Percentiles rank a stretch among this genome's conserved stretches.
These are phyloP conservation scores for Siphonodentalium dalli DNA, from an alignment of 2,888 invertebrate species.

Conservation along the genomic window DNA sequence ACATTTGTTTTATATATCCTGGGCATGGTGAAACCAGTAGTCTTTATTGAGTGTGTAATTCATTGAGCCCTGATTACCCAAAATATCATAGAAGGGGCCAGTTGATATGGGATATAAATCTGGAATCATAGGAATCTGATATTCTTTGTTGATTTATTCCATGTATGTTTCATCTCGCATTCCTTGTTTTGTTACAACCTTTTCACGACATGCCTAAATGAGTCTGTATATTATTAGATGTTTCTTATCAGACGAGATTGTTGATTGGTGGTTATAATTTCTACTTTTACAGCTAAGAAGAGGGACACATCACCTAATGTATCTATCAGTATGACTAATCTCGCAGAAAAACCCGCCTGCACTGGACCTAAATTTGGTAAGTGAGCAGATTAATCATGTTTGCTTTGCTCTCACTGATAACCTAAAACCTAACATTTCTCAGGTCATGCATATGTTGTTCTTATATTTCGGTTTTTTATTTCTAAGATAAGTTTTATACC, in stretches of 20 bases:
- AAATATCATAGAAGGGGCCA: too few species aligned
- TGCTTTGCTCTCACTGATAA: too few species aligned
- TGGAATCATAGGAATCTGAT: too few species aligned
- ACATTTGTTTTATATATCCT: too few species aligned
- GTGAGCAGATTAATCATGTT: conserved; percentile 9
- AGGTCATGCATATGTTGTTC: too few species aligned
- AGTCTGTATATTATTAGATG: neutral
- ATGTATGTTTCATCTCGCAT: neutral
- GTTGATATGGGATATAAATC: too few species aligned
- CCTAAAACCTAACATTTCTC: too few species aligned
- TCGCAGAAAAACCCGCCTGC: conserved; percentile 39
- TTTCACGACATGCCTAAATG: neutral
- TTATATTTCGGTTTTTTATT: too few species aligned
- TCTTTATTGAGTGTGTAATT: too few species aligned
- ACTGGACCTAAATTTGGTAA: conserved; percentile 68
- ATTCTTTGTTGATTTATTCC: neutral
- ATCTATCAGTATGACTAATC: conserved; percentile 70
- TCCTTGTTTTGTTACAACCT: neutral
- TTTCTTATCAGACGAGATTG: neutral
- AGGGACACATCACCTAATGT: conserved; percentile 92
- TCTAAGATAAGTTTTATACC: too few species aligned
- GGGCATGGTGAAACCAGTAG: too few species aligned
- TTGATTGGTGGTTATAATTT: conserved; percentile 17
- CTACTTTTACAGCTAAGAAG: conserved; percentile 69
- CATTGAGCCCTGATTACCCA: too few species aligned